phyloP scores from a whole-genome alignment of 2,888 invertebrate genomes.

The Heliconius erato region DNA sequence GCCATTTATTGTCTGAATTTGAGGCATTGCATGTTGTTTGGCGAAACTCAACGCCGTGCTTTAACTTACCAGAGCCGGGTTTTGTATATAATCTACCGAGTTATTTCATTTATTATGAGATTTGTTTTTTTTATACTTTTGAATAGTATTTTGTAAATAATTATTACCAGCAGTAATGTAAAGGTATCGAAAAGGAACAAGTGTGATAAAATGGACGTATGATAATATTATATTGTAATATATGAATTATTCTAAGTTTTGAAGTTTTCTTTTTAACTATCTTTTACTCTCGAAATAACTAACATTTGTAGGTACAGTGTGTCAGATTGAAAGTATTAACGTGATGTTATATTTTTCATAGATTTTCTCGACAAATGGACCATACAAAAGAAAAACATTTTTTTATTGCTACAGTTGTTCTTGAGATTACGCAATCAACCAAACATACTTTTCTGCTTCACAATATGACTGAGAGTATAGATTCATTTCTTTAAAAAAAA shows the following conservation, averaged over 20 bases:
- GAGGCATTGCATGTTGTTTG: neutral
- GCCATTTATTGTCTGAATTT: neutral
- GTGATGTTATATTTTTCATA: neutral
- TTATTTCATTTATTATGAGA: neutral
- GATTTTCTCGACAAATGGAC: too few relatives aligned
- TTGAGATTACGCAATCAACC: too few relatives aligned
- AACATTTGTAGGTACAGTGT: neutral
- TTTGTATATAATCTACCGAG: too few relatives aligned
- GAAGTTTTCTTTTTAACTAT: neutral
- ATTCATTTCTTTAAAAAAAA: too few relatives aligned
- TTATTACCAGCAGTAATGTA: conserved; percentile 38
- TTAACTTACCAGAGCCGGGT: too few relatives aligned
- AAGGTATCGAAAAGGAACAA: conserved; percentile 21
- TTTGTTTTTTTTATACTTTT: neutral
- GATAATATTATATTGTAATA: conserved; percentile 48
- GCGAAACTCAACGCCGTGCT: too few relatives aligned
- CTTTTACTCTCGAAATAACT: neutral
- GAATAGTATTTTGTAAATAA: neutral
- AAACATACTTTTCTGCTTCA: too few relatives aligned
- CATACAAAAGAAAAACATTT: too few relatives aligned
- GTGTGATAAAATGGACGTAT: conserved; percentile 49
- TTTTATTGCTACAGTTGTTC: too few relatives aligned
- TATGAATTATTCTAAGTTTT: conserved; percentile 42
- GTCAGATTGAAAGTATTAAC: neutral
- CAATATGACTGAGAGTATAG: too few relatives aligned